Conservation (phyloP, 2,113 vertebrate genomes). For the Sardina pilchardus region DNA sequence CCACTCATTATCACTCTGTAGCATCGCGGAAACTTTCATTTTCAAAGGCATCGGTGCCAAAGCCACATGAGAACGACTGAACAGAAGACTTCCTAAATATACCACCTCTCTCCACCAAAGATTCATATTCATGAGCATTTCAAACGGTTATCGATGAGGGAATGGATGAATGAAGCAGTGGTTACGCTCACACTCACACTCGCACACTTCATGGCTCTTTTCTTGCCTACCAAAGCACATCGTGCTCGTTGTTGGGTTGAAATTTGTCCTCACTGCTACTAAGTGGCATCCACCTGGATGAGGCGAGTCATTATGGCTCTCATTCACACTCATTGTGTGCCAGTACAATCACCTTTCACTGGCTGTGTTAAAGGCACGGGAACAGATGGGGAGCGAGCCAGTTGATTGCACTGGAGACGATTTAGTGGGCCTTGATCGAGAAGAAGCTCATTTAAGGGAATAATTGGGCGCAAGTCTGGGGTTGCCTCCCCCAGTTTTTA, state of each 20-base stretch:
- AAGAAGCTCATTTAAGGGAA: not conserved
- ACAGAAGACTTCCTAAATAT: not conserved
- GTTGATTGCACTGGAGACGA: not conserved
- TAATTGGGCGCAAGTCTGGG: not conserved
- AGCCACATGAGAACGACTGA: not conserved
- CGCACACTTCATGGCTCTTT: not conserved
- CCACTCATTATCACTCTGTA: slow-evolving; percentile 38
- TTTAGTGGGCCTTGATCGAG: not conserved
- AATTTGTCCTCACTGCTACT: too few relatives aligned
- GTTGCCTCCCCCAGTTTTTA: not conserved
- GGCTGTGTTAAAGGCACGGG: not conserved
- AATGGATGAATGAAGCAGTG: not conserved
- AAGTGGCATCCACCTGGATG: too few relatives aligned
- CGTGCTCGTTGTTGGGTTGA: not conserved
- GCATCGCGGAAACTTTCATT: not conserved
- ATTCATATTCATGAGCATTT: not conserved
- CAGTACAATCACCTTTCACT: not conserved
- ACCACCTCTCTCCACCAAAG: not conserved
- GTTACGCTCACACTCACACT: not conserved
- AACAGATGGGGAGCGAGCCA: not conserved
- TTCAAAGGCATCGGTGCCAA: not conserved
- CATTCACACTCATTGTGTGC: not conserved
- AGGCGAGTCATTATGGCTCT: too few relatives aligned
- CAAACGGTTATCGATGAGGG: not conserved
- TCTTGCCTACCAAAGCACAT: not conserved